phyloP scores from a whole-genome alignment of 1,140 invertebrate species.

The Cecropterus lyciades region DNA sequence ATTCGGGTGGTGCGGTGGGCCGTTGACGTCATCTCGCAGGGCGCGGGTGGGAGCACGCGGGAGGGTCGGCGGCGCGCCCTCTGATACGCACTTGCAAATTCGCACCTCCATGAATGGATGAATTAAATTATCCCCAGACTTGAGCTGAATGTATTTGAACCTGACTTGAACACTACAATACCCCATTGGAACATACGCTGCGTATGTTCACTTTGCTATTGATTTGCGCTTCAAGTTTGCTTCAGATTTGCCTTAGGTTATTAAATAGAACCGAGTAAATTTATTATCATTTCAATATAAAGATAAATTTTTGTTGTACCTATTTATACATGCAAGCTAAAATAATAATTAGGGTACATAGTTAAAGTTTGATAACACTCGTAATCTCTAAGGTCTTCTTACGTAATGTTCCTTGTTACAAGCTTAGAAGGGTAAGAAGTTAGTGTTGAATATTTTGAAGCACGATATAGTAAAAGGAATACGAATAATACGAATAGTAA shows the following conservation, averaged over 20 bases:
- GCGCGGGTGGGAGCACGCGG: constrained; percentile 42
- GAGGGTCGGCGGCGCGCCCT: constrained; percentile 63
- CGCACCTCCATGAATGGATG: constrained; percentile 78
- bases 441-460: neutral
- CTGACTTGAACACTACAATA: constrained; percentile 55
- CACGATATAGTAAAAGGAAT: too few relatives aligned
- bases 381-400: constrained; percentile 1
- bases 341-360: neutral
- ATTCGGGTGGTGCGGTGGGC: constrained; percentile 73
- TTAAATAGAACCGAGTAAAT: too few relatives aligned
- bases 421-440: constrained; percentile 3
- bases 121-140: constrained; percentile 74
- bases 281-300: too few relatives aligned
- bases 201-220: neutral
- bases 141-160: constrained; percentile 57
- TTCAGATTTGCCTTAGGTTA: too few relatives aligned
- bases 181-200: constrained; percentile 7
- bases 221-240: neutral
- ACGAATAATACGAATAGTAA: too few relatives aligned
- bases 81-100: constrained; percentile 80
- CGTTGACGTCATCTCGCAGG: constrained; percentile 72
- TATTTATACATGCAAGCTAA: too few relatives aligned
- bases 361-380: neutral
- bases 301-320: too few relatives aligned
- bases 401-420: constrained; percentile 10